Evolutionary conservation across 2,113 vertebrate genomes (phyloP).

Genomic region (Junco hyemalis): DNA sequence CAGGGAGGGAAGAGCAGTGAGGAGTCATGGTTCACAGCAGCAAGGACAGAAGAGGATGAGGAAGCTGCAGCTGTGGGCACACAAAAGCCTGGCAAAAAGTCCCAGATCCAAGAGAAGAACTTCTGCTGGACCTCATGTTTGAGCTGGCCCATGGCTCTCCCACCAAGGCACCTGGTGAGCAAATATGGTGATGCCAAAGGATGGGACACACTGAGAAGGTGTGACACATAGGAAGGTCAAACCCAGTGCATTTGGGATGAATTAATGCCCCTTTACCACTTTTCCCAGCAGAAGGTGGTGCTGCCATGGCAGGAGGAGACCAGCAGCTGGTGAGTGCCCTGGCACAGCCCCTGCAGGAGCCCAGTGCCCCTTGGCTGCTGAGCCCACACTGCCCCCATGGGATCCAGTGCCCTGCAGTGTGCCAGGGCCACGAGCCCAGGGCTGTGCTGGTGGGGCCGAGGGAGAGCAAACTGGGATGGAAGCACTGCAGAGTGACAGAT

Average conservation of each 20-base stretch:
- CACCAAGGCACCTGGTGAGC: accelerated
- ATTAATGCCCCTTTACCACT: background rate
- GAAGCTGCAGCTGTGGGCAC: background rate
- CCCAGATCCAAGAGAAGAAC: background rate
- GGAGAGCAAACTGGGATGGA: background rate
- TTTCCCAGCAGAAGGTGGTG: background rate
- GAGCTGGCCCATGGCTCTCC: background rate
- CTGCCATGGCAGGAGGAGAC: background rate
- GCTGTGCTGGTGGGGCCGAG: background rate
- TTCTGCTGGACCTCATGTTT: background rate
- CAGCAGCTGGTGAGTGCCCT: background rate
- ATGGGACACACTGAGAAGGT: background rate
- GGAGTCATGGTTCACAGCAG: background rate
- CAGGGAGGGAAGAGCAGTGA: background rate
- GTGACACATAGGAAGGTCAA: background rate
- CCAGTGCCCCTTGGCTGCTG: background rate
- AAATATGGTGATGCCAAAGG: background rate
- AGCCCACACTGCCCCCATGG: accelerated
- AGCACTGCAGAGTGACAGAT: background rate
- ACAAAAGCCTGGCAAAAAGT: background rate
- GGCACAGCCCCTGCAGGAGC: background rate
- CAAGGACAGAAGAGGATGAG: background rate
- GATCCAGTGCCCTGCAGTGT: accelerated
- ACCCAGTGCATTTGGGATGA: background rate
- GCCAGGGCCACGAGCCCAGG: background rate